Base-by-base conservation (phyloP, 30 jellyfish, hydroid and myxozoan species). In the Aurelia sp. region DNA sequence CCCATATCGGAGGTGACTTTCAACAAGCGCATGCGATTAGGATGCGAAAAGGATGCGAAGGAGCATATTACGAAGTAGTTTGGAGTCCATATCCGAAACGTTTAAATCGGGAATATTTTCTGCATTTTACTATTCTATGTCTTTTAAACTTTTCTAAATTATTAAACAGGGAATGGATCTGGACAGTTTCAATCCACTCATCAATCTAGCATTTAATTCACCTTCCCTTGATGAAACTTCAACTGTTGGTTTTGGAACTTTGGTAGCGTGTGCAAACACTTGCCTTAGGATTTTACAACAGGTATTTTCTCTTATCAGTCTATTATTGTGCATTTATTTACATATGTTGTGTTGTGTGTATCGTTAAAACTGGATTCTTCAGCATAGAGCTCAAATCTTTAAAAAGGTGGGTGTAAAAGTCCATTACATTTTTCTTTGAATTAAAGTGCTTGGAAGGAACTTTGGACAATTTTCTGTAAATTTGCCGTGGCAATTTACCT, bases 181-280 rank as follows among this genome's bases (percentile, higher is more conserved):
- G 63, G 85, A 69, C 21, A 41, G 88, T 51, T 81, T 82, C 59
- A 40, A 78, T 8, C 95, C 97, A n/a, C 31, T 78, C 15, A 58
- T 90, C n/a, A 90, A 90, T 67, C 68, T 90, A 9, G 65, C 81
- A 24, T 82, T 90, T 40, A 77, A 72, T n/a, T 63, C 85, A 2
- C 97, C 97, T 31, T 75, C 97, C 16, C 68, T 90, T 21, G 97
- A 90, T 40, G 83, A 71, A 27, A 38, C 47, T 27, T 7, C 72
- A 7, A 62, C 76, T 12, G 68, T 93, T 24, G 76, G 90, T 5
- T 90, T 90, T 58, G 97, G 97, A 2, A 74, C 97, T 0, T 74
- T 90, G 44, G 67, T 90, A 11, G 81, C 97, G 7, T 90, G 87
- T 20, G 44, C 76, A 1, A 81, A 84, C 38, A 69, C 67, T 17